phyloP scores from a whole-genome alignment of 1,140 invertebrate species.

The Sinonovacula constricta region DNA sequence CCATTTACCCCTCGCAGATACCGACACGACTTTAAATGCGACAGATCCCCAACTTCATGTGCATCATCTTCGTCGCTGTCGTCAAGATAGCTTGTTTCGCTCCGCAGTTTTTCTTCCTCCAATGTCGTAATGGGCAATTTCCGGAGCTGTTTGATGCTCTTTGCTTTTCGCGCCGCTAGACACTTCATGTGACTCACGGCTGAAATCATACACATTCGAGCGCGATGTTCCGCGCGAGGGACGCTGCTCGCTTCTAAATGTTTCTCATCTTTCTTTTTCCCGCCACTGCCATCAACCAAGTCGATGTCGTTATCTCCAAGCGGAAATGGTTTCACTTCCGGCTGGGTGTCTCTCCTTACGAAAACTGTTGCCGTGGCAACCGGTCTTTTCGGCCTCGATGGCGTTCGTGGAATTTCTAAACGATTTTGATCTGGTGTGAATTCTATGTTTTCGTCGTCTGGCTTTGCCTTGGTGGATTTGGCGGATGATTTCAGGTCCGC shows the following conservation, averaged over 20 bases:
- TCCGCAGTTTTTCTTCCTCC: neutral
- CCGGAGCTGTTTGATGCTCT: constrained; percentile 9
- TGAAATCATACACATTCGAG: constrained; percentile 32
- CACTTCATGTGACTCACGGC: constrained; percentile 28
- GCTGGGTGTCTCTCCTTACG: neutral
- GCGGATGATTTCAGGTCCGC: no score
- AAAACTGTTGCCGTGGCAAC: neutral
- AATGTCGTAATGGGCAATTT: constrained; percentile 22
- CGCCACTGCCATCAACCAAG: neutral
- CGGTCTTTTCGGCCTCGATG: neutral
- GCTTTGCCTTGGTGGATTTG: no score
- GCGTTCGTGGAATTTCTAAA: no score
- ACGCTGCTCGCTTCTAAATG: constrained; percentile 5
- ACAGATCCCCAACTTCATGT: constrained; percentile 7
- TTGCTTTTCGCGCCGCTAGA: neutral
- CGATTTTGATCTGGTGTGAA: no score
- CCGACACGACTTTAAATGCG: constrained; percentile 29
- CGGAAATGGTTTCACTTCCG: constrained; percentile 41
- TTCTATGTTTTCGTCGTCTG: no score
- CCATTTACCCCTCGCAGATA: constrained; percentile 18
- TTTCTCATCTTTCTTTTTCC: neutral
- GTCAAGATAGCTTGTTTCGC: neutral
- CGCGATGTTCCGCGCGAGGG: constrained; percentile 3
- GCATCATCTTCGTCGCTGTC: neutral
- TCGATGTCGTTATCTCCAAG: constrained; percentile 9